These are phyloP conservation scores for Chelidonichthys spinosus DNA, from an alignment of 2,797 vertebrate genomes.

Conservation along the genomic window DNA sequence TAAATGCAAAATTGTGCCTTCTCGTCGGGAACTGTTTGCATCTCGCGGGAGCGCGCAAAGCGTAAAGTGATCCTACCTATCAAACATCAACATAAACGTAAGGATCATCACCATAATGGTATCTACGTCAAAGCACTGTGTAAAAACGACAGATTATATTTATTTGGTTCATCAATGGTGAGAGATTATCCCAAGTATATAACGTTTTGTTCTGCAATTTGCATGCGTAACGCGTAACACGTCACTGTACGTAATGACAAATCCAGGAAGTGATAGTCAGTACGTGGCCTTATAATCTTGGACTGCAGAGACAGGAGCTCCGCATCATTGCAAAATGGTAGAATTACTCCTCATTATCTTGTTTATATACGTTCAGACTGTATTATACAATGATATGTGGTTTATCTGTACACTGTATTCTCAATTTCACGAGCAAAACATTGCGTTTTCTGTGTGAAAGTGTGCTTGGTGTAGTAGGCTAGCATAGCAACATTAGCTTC, in stretches of 20 bases:
- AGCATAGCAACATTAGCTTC: constrained; percentile 18
- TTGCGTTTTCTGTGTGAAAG: background rate
- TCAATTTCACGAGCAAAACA: background rate
- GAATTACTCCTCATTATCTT: background rate
- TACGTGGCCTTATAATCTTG: constrained; percentile 80
- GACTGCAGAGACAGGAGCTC: constrained; percentile 23
- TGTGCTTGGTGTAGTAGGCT: background rate
- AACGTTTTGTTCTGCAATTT: background rate
- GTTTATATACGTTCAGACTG: background rate
- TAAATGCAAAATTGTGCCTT: no score
- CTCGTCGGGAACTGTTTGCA: no score
- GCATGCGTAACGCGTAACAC: background rate
- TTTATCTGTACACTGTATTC: background rate
- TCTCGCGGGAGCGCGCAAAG: background rate
- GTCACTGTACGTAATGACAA: constrained; percentile 14
- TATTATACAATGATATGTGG: fast-evolving
- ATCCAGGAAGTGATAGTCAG: constrained; percentile 71
- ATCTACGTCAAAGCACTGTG: background rate
- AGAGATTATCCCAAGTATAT: background rate
- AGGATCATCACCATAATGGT: background rate
- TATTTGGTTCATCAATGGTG: background rate
- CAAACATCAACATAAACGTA: background rate
- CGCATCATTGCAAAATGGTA: constrained; percentile 71
- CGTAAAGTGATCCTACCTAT: background rate
- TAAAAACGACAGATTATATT: background rate